phyloP scores from a whole-genome alignment of 2,888 invertebrate genomes.

The Heliconius aoede region DNA sequence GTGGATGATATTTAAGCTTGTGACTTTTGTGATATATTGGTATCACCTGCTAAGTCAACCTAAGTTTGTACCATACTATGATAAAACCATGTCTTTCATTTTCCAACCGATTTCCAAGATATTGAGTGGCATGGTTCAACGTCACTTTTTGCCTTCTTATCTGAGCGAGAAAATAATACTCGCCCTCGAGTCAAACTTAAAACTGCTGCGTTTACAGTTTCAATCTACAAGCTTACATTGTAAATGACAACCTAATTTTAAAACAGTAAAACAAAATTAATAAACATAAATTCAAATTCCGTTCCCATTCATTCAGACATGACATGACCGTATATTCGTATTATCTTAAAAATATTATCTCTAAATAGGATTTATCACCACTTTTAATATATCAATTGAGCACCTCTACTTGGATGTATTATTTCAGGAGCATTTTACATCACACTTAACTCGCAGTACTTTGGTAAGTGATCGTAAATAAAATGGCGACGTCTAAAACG shows the following conservation, averaged over 20 bases:
- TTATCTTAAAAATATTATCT: slow-evolving; percentile 23
- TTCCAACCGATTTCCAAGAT: background rate
- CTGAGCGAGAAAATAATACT: background rate
- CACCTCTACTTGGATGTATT: slow-evolving; percentile 35
- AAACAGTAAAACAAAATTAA: slow-evolving; percentile 5
- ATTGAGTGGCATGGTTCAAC: background rate
- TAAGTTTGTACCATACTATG: too few species aligned
- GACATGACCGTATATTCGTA: slow-evolving; percentile 22
- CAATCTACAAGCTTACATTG: too few species aligned
- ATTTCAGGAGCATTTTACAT: slow-evolving; percentile 44
- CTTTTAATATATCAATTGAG: slow-evolving; percentile 40
- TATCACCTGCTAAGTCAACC: too few species aligned
- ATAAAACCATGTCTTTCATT: background rate
- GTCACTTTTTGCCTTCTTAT: background rate
- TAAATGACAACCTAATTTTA: background rate
- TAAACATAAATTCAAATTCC: slow-evolving; percentile 8
- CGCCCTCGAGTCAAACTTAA: background rate
- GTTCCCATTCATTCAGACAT: slow-evolving; percentile 20
- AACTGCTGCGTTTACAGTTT: background rate
- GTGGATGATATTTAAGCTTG: too few species aligned
- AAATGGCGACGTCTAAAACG: slow-evolving; percentile 59
- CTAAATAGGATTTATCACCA: slow-evolving; percentile 33
- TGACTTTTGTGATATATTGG: too few species aligned
- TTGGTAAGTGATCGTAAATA: slow-evolving; percentile 60
- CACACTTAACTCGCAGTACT: slow-evolving; percentile 59